These are phyloP conservation scores for Odiellus spinosus DNA, from an alignment of 2,888 invertebrate genomes.

Conservation along the genomic window DNA sequence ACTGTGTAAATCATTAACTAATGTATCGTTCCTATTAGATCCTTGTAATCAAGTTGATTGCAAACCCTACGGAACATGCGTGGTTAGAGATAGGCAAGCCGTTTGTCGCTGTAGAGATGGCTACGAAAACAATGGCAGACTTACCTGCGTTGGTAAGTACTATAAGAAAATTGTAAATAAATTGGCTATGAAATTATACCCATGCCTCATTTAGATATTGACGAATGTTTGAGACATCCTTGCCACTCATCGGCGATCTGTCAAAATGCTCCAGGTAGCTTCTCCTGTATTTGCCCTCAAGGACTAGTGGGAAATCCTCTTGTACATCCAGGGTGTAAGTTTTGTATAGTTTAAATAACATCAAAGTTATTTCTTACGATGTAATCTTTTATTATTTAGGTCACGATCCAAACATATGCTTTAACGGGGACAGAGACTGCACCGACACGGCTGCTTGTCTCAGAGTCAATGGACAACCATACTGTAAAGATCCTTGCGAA, in stretches of 20 bases:
- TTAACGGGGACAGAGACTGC: conserved; percentile 23
- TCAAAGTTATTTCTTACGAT: too few relatives aligned
- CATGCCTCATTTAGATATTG: conserved; percentile 32
- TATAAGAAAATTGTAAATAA: neutral
- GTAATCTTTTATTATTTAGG: conserved; percentile 3
- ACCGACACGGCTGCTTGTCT: conserved; percentile 20
- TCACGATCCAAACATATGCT: conserved; percentile 20
- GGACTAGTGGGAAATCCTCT: conserved; percentile 55
- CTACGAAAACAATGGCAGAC: conserved; percentile 43
- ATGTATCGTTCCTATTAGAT: conserved; percentile 6
- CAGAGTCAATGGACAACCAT: conserved; percentile 19
- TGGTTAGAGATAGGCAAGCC: conserved; percentile 51
- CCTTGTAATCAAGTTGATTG: conserved; percentile 40
- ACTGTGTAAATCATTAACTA: neutral
- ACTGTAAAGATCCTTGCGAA: conserved; percentile 20
- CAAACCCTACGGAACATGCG: conserved; percentile 56
- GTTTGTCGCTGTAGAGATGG: conserved; percentile 59
- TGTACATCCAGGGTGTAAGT: conserved; percentile 16
- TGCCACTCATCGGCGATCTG: conserved; percentile 68
- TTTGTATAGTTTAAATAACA: neutral
- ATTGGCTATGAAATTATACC: neutral
- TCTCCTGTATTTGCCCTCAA: conserved; percentile 57
- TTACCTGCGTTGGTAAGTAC: conserved; percentile 16
- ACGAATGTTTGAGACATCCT: conserved; percentile 47
- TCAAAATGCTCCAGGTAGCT: conserved; percentile 61